phyloP scores from a whole-genome alignment of 2,113 vertebrate species.

The Notothenia coriiceps region DNA sequence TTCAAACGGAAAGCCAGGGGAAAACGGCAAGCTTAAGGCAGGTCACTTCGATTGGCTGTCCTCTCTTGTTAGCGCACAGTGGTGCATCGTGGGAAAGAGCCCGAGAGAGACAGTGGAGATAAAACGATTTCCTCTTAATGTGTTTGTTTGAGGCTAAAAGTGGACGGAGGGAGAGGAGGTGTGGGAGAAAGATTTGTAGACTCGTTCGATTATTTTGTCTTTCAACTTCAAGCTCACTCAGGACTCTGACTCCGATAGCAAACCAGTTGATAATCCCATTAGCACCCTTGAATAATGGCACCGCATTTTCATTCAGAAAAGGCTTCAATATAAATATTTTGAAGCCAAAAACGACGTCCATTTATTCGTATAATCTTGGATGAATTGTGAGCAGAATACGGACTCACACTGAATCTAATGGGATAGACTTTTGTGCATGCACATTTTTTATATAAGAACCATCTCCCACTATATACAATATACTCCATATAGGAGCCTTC shows the following conservation, averaged over 20 bases:
- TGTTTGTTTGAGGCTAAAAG: conserved; percentile 39
- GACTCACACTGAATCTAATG: conserved; percentile 15
- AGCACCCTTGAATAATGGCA: conserved; percentile 1
- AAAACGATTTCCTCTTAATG: conserved; percentile 37
- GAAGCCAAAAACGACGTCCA: background rate
- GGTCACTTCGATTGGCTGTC: conserved; percentile 77
- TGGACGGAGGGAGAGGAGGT: background rate
- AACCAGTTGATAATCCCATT: background rate
- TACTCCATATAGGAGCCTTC: conserved; percentile 24
- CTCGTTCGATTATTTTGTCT: no score
- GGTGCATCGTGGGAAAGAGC: conserved; percentile 57
- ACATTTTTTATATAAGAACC: conserved; percentile 24
- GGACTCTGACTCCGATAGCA: background rate
- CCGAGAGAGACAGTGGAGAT: background rate
- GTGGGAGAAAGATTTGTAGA: no score
- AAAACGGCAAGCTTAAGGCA: conserved; percentile 45
- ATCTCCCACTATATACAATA: background rate
- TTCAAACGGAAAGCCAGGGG: conserved; percentile 49
- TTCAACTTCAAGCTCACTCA: no score
- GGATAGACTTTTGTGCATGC: no score
- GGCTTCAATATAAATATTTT: background rate
- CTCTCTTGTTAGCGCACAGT: conserved; percentile 67
- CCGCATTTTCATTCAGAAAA: conserved; percentile 13
- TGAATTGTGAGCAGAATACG: conserved; percentile 3
- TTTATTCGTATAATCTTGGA: background rate